A percentile compares a stretch with the other conserved stretches of the same genome.
Conservation (phyloP, 2,113 vertebrate species). For the Passer domesticus region DNA sequence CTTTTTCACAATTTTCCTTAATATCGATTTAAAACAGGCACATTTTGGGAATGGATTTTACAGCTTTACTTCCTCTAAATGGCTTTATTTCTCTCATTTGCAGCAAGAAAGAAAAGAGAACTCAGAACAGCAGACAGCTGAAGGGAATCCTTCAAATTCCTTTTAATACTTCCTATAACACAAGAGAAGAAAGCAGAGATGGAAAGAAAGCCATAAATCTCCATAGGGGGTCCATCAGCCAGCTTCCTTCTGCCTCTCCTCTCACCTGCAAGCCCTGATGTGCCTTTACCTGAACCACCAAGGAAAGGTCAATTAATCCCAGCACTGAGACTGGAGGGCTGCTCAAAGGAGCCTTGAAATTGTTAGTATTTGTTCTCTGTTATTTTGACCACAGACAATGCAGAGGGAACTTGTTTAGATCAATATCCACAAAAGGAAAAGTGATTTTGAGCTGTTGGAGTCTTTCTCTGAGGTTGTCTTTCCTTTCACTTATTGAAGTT, state of each 20-base stretch:
- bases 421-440: neutral
- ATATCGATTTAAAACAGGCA: neutral
- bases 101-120: neutral
- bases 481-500: neutral
- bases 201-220: neutral
- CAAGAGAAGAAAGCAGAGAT: neutral
- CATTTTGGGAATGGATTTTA: neutral
- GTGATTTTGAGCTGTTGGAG: neutral
- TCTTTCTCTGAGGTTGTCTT: neutral
- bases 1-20: neutral
- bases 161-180: neutral
- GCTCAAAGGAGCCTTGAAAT: neutral
- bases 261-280: neutral
- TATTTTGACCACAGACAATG: neutral
- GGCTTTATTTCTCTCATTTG: neutral
- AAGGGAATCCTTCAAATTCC: neutral
- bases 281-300: neutral
- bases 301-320: neutral
- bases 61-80: neutral
- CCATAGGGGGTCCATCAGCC: neutral
- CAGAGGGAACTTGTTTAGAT: neutral
- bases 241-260: neutral
- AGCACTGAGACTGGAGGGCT: neutral
- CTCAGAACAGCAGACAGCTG: neutral
- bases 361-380: neutral